Evolutionary conservation across 2,888 invertebrate genomes (phyloP).

Genomic region (Parthenolecanium corni): DNA sequence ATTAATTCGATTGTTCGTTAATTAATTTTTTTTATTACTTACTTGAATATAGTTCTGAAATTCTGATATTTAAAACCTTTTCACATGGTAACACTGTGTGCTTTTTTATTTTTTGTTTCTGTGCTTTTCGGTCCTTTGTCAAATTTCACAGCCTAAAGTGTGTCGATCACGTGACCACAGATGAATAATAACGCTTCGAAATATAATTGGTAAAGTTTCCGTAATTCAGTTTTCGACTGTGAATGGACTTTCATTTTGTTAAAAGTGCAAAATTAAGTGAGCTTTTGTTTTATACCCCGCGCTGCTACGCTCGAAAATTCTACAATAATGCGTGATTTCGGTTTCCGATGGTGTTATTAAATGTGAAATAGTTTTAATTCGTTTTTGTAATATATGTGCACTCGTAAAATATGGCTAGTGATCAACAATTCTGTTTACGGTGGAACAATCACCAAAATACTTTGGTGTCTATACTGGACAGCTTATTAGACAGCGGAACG

Average conservation of each 20-base stretch:
- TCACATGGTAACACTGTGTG: too few relatives aligned
- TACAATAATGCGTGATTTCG: constrained; percentile 20
- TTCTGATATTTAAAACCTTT: too few relatives aligned
- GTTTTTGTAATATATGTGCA: constrained; percentile 17
- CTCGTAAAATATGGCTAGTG: constrained; percentile 36
- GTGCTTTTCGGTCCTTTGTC: too few relatives aligned
- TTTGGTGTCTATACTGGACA: constrained; percentile 80
- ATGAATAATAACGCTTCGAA: constrained; percentile 9
- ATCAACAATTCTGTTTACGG: constrained; percentile 84
- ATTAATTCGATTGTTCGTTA: too few relatives aligned
- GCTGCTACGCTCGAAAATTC: constrained; percentile 12
- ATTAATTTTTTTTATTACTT: too few relatives aligned
- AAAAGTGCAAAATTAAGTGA: constrained; percentile 27
- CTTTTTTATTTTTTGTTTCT: too few relatives aligned
- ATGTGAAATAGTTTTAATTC: background rate
- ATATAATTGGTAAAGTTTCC: constrained; percentile 22
- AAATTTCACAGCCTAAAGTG: too few relatives aligned
- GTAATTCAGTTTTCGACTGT: constrained; percentile 23
- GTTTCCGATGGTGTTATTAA: constrained; percentile 22
- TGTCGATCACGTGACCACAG: constrained; percentile 23
- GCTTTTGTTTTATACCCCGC: constrained; percentile 28
- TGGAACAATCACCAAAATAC: constrained; percentile 94
- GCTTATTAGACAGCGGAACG: constrained; percentile 75
- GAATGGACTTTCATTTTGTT: constrained; percentile 28
- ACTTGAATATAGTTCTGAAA: too few relatives aligned